Evolutionary conservation across 2,113 vertebrate genomes (phyloP).

Genomic region (Onychostruthus taczanowskii): DNA sequence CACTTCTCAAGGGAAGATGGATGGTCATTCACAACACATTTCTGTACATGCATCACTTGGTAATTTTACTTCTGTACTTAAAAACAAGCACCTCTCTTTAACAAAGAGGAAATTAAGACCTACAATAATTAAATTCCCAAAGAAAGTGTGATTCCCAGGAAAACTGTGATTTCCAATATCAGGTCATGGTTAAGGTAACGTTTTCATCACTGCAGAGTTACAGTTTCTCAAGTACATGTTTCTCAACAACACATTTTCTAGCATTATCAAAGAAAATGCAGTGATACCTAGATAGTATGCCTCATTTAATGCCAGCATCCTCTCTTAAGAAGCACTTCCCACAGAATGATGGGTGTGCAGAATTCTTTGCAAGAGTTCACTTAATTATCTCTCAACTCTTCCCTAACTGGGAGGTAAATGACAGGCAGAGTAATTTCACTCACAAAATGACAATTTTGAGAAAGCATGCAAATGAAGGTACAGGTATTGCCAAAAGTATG

Average conservation of each 20-base stretch:
- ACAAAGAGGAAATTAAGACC: neutral
- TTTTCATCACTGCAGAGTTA: neutral
- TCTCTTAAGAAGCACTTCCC: constrained; percentile 13
- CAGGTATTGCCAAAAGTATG: neutral
- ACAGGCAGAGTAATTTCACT: neutral
- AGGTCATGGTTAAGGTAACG: neutral
- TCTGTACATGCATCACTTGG: fast-evolving
- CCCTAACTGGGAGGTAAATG: neutral
- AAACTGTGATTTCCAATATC: neutral
- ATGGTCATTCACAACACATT: neutral
- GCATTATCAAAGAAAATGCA: neutral
- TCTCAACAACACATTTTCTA: neutral
- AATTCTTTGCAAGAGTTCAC: neutral
- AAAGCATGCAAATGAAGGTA: neutral
- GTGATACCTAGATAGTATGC: neutral
- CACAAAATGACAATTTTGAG: neutral
- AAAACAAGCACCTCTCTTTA: neutral
- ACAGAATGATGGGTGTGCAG: neutral
- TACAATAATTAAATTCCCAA: neutral
- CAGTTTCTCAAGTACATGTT: constrained; percentile 33
- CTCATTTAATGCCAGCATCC: neutral
- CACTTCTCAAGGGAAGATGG: neutral
- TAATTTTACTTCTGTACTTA: neutral
- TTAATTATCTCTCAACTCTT: neutral
- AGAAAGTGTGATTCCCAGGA: neutral